Conservation (phyloP, 2,113 vertebrate genomes). For the Pedionomus torquatus region DNA sequence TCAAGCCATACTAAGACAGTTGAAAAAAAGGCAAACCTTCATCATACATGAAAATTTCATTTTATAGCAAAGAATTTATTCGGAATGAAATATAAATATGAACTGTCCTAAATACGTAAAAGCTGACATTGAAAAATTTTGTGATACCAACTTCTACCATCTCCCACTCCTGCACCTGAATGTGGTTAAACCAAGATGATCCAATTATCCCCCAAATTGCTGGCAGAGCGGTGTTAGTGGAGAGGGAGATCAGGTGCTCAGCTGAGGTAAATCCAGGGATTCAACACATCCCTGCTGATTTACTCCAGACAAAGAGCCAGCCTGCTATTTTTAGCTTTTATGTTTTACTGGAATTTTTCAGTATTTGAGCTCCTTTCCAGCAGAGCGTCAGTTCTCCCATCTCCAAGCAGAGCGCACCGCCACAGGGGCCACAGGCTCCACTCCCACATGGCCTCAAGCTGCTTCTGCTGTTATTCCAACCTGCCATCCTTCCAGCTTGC, state of each 20-base stretch:
- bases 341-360: neutral
- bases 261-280: neutral
- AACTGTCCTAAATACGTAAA: neutral
- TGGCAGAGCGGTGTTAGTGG: neutral
- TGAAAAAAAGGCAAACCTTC: neutral
- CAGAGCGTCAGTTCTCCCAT: accelerated
- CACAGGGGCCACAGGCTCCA: neutral
- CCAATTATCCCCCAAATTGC: neutral
- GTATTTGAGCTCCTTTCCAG: neutral
- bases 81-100: neutral
- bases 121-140: neutral
- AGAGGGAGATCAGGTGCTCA: neutral
- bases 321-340: neutral
- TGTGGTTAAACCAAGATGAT: neutral
- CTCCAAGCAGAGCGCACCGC: neutral
- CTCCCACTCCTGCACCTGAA: neutral
- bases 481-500: neutral
- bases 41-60: neutral
- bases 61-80: neutral
- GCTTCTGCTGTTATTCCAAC: neutral
- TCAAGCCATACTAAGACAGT: neutral
- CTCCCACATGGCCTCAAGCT: slow-evolving; percentile 20
- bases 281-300: neutral
- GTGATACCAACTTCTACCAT: neutral
- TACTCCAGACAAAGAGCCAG: neutral